Conservation (phyloP, 2,113 vertebrate species). For the Psettodes erumei region DNA sequence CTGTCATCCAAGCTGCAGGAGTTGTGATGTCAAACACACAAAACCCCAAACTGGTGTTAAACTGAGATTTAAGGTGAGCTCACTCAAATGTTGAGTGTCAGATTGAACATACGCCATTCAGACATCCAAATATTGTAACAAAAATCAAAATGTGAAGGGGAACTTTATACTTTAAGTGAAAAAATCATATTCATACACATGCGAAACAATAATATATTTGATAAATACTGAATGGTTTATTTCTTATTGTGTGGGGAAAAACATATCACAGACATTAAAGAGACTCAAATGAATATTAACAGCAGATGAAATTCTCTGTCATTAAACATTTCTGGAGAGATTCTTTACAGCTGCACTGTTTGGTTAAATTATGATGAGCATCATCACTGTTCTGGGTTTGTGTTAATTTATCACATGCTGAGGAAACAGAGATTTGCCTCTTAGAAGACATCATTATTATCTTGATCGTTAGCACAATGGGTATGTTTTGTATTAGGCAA, state of each 20-base stretch:
- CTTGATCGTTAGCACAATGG: background rate
- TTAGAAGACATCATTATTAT: background rate
- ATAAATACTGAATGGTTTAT: background rate
- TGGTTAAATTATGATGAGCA: constrained; percentile 7
- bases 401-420: constrained; percentile 27
- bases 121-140: background rate
- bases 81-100: too few species aligned
- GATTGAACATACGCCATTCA: too few species aligned
- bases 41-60: too few species aligned
- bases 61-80: background rate
- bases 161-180: too few species aligned
- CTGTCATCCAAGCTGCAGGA: too few species aligned
- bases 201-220: background rate
- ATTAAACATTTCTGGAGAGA: background rate
- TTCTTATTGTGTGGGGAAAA: background rate
- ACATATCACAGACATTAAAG: background rate
- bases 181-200: too few species aligned
- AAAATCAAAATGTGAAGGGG: background rate
- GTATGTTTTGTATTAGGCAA: background rate
- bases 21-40: too few species aligned
- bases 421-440: background rate
- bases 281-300: constrained; percentile 15
- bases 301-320: background rate
- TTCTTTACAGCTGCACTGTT: background rate
- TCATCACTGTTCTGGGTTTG: background rate